Evolutionary conservation across 2,888 invertebrate species (phyloP).

Genomic region (Parthenolecanium corni): DNA sequence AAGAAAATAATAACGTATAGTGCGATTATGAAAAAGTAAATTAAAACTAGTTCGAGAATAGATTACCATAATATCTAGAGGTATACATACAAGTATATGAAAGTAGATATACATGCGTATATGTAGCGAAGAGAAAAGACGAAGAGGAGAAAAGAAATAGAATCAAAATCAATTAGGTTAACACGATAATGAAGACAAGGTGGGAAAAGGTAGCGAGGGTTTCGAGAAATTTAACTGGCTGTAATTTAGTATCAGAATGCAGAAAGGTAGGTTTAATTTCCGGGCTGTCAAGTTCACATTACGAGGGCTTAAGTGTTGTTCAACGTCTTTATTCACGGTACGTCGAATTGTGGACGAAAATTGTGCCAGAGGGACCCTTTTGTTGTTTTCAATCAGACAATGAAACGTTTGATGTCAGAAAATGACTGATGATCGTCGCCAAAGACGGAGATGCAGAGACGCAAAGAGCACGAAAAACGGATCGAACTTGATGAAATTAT

Average conservation of each 20-base stretch:
- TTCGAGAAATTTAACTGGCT: constrained; percentile 17
- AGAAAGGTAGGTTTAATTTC: constrained; percentile 26
- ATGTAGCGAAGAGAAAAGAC: no score
- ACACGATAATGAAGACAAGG: constrained; percentile 2
- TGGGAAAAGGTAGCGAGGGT: constrained; percentile 2
- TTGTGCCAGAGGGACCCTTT: constrained; percentile 13
- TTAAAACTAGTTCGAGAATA: no score
- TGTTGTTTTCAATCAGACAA: constrained; percentile 27
- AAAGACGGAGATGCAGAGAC: not conserved
- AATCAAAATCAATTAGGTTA: constrained; percentile 7
- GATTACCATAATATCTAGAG: no score
- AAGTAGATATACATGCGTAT: no score
- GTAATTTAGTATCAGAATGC: constrained; percentile 24
- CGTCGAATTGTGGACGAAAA: constrained; percentile 20
- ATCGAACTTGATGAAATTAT: not conserved
- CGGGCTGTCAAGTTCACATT: constrained; percentile 28
- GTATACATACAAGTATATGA: no score
- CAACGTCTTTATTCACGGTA: constrained; percentile 25
- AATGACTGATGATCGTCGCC: constrained; percentile 24
- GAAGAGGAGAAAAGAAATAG: no score
- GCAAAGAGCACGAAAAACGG: not conserved
- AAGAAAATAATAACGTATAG: no score
- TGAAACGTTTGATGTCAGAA: constrained; percentile 23
- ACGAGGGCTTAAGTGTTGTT: constrained; percentile 22
- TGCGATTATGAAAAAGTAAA: no score